phyloP scores from a whole-genome alignment of 92 coral and sea anemone species.

The Desmophyllum pertusum region DNA sequence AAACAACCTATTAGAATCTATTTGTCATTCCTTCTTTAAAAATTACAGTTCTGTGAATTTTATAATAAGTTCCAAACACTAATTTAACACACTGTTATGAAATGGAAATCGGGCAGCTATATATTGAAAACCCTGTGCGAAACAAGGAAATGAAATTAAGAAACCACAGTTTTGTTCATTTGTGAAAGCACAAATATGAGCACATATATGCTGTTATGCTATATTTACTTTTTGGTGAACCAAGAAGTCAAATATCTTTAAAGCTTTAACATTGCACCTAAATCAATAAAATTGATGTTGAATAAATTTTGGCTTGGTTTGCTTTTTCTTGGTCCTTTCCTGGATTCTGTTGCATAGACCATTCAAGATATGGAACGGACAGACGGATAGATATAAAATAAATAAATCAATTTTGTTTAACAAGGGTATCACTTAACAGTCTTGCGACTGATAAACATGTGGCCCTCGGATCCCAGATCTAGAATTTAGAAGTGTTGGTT shows the following conservation, averaged over 20 bases:
- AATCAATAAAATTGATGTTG: too few species aligned
- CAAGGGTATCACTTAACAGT: too few species aligned
- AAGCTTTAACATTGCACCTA: too few species aligned
- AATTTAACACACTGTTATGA: background rate
- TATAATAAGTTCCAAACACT: background rate
- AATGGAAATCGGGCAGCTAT: conserved; percentile 11
- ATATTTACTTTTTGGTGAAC: conserved; percentile 24
- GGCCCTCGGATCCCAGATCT: too few species aligned
- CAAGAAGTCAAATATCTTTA: conserved; percentile 28
- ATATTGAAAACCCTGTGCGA: conserved; percentile 18
- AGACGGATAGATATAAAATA: background rate
- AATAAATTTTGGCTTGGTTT: conserved; percentile 14
- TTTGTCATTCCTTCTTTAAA: conserved; percentile 18
- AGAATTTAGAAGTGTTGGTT: too few species aligned
- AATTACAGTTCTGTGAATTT: conserved; percentile 13
- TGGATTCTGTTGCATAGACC: conserved; percentile 17
- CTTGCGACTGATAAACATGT: too few species aligned
- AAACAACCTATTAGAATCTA: conserved; percentile 22
- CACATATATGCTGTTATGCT: conserved; percentile 6
- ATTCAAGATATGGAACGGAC: conserved; percentile 22
- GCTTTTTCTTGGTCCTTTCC: conserved; percentile 21
- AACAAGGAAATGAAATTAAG: conserved; percentile 20
- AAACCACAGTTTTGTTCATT: conserved; percentile 13
- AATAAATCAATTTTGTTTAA: background rate
- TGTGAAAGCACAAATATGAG: conserved; percentile 17